Conservation (phyloP, 2,888 invertebrate genomes). For the Sinhomidia bicolor region DNA sequence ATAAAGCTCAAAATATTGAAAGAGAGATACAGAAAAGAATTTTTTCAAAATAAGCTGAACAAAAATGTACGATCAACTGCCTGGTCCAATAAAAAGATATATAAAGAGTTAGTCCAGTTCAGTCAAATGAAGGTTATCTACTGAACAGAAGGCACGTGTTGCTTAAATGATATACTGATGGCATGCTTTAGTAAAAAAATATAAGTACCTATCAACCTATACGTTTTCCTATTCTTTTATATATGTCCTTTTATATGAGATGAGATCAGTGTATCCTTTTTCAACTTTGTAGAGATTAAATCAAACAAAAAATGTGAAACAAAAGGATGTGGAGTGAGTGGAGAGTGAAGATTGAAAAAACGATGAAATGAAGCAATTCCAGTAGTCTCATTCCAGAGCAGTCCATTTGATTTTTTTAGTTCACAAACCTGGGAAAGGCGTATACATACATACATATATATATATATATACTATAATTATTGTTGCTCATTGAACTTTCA, state of each 20-base stretch:
- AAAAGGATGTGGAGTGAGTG: not conserved
- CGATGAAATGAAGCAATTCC: not conserved
- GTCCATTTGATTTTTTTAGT: not conserved
- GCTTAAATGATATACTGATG: not conserved
- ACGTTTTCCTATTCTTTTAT: not conserved
- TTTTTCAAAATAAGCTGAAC: too few species aligned
- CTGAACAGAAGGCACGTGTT: slow-evolving; percentile 52
- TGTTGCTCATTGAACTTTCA: slow-evolving; percentile 3
- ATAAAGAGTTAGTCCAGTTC: not conserved
- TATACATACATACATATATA: too few species aligned
- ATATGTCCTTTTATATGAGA: not conserved
- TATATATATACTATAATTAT: too few species aligned
- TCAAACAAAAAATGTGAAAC: slow-evolving; percentile 7
- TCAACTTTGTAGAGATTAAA: slow-evolving; percentile 1
- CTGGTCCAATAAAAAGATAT: not conserved
- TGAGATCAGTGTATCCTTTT: slow-evolving; percentile 4
- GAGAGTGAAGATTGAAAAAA: not conserved
- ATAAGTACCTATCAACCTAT: not conserved
- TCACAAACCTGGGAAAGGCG: not conserved
- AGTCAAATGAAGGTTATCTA: not conserved
- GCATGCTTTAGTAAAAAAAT: not conserved
- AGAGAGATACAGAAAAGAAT: not conserved
- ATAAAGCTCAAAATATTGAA: not conserved
- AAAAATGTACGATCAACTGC: too few species aligned
- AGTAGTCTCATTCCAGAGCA: not conserved